Conservation (phyloP, 2,888 invertebrate genomes). For the Melanotus villosus region DNA sequence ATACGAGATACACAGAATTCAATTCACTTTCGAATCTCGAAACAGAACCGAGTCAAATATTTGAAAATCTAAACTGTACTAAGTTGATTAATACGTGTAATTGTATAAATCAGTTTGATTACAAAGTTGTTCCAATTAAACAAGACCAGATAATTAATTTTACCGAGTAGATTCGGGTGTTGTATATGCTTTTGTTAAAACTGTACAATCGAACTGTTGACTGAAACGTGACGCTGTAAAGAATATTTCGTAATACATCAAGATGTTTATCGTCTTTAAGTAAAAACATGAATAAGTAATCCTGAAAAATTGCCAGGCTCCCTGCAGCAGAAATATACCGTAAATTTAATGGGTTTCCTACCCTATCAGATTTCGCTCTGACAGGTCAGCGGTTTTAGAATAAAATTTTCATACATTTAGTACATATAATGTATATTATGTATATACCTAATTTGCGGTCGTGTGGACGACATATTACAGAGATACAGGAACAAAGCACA, state of each 20-base stretch:
- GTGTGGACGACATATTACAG: background rate
- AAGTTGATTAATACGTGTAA: background rate
- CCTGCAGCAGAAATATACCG: constrained; percentile 15
- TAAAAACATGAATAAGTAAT: constrained; percentile 28
- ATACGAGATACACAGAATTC: no score
- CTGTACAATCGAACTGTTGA: no score
- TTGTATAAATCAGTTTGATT: background rate
- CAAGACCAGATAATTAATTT: background rate
- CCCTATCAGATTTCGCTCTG: constrained; percentile 25
- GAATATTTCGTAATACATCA: constrained; percentile 24
- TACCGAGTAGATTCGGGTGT: background rate
- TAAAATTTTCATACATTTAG: constrained; percentile 33
- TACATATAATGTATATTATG: background rate
- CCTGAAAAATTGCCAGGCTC: constrained; percentile 29
- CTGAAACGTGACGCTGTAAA: background rate
- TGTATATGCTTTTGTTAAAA: no score
- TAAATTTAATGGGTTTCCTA: constrained; percentile 29
- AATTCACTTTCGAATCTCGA: no score
- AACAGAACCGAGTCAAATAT: background rate
- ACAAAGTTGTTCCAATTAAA: background rate
- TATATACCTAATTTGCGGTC: constrained; percentile 13
- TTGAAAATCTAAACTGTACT: background rate
- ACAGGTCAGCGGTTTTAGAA: constrained; percentile 28
- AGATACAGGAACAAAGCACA: background rate
- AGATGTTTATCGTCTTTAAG: constrained; percentile 25